A percentile compares a stretch with the other conserved stretches of the same genome.
Evolutionary conservation across 2,113 vertebrate species (phyloP).

Genomic region (Xenopus borealis): DNA sequence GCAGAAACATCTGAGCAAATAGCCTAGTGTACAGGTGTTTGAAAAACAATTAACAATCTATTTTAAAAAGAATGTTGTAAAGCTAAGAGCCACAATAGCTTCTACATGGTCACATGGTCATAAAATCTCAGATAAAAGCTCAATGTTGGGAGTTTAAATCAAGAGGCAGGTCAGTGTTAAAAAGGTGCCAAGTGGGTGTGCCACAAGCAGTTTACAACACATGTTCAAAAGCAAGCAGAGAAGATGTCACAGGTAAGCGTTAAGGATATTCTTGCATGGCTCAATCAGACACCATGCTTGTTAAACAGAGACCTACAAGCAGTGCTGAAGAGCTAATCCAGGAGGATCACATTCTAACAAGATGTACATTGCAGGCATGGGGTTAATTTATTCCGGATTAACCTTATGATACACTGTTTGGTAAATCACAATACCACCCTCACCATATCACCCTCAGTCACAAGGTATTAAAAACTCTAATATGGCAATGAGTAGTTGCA

Average conservation of each 20-base stretch:
- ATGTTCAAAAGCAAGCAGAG: neutral
- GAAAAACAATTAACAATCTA: too few species aligned
- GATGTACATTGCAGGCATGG: neutral
- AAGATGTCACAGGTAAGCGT: neutral
- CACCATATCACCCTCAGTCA: neutral
- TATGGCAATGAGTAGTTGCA: neutral
- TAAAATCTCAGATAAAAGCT: too few species aligned
- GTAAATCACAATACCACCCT: too few species aligned
- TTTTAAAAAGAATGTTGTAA: too few species aligned
- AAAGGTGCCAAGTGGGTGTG: constrained; percentile 3
- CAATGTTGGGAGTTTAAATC: too few species aligned
- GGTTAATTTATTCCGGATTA: neutral
- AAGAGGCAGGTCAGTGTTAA: neutral
- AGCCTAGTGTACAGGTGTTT: too few species aligned
- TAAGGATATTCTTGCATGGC: neutral
- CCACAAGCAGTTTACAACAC: neutral
- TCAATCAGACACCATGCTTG: neutral
- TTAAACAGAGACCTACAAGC: neutral
- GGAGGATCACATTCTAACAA: neutral
- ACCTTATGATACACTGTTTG: neutral
- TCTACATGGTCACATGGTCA: too few species aligned
- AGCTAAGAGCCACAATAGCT: too few species aligned
- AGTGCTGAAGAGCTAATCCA: neutral
- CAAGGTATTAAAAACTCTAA: neutral
- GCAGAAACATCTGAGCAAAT: too few species aligned